Evolutionary conservation across 2,888 invertebrate genomes (phyloP).

Genomic region (Drosophila antonietae): DNA sequence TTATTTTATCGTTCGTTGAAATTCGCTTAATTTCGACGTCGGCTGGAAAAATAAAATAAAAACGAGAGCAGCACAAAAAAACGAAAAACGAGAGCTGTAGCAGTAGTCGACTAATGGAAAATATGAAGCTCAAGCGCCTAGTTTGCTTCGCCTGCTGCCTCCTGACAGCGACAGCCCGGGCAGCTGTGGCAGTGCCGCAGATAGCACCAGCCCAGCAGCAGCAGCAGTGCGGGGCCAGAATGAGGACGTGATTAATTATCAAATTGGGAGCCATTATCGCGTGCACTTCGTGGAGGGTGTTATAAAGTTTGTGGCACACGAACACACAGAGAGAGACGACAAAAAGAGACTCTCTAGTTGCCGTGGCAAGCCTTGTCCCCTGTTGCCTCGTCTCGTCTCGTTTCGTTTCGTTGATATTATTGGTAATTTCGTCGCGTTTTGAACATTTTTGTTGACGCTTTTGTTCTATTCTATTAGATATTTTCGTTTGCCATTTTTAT

Average conservation of each 20-base stretch:
- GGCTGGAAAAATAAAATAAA: constrained; percentile 28
- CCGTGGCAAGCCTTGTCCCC: constrained; percentile 10
- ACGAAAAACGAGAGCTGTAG: constrained; percentile 7
- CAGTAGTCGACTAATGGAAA: constrained; percentile 59
- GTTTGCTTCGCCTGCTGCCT: constrained; percentile 1
- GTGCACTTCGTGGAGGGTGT: constrained; percentile 66
- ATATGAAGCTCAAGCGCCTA: constrained; percentile 52
- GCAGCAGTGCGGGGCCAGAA: constrained; percentile 30
- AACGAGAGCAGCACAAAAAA: constrained; percentile 3
- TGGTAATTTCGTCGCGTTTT: constrained; percentile 59
- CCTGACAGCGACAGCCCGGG: constrained; percentile 1
- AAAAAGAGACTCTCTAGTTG: constrained; percentile 10
- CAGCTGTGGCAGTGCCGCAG: constrained; percentile 43
- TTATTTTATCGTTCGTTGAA: constrained; percentile 74
- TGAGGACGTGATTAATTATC: constrained; percentile 80
- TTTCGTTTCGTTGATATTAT: constrained; percentile 18
- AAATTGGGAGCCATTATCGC: constrained; percentile 75
- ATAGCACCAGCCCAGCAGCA: constrained; percentile 9
- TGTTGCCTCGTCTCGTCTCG: neutral
- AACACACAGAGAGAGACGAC: constrained; percentile 33
- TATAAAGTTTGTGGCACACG: constrained; percentile 65
- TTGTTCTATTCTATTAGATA: constrained; percentile 67
- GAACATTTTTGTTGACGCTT: constrained; percentile 65
- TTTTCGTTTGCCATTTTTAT: constrained; percentile 58
- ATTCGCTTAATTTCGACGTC: constrained; percentile 68